Evolutionary conservation across 2,888 invertebrate species (phyloP).

Genomic region (Anaspis maculata): DNA sequence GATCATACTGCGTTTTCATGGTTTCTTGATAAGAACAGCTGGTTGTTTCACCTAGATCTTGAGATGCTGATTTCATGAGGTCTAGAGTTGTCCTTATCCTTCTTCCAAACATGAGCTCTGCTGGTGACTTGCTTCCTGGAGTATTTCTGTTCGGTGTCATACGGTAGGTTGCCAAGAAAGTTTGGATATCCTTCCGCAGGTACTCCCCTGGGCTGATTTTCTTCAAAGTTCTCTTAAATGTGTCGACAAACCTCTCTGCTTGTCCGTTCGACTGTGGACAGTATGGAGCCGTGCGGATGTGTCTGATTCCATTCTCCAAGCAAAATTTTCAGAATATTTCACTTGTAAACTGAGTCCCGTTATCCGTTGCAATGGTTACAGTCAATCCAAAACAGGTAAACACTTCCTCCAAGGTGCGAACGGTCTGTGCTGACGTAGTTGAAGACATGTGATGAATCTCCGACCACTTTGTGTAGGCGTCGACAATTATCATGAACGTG

Average conservation of each 20-base stretch:
- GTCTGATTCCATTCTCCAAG: not conserved
- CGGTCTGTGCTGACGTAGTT: not conserved
- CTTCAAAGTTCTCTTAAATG: not conserved
- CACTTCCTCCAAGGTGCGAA: not conserved
- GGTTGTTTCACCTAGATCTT: too few relatives aligned
- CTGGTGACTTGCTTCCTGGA: constrained; percentile 3
- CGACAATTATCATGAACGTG: not conserved
- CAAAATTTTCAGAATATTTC: not conserved
- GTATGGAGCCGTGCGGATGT: not conserved
- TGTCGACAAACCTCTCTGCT: not conserved
- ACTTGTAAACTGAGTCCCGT: not conserved
- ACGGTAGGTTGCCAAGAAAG: too few relatives aligned
- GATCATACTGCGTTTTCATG: too few relatives aligned
- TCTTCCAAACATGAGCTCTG: too few relatives aligned
- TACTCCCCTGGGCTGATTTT: too few relatives aligned
- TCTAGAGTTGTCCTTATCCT: too few relatives aligned
- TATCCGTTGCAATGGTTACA: not conserved
- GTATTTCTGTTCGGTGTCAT: too few relatives aligned
- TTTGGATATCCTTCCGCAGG: too few relatives aligned
- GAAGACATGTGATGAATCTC: not conserved
- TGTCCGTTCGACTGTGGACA: not conserved
- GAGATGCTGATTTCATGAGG: too few relatives aligned
- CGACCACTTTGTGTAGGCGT: not conserved
- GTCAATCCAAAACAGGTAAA: not conserved
- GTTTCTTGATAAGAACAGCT: too few relatives aligned